phyloP scores from a whole-genome alignment of 2,113 vertebrate genomes.

The Peromyscus californicus region DNA sequence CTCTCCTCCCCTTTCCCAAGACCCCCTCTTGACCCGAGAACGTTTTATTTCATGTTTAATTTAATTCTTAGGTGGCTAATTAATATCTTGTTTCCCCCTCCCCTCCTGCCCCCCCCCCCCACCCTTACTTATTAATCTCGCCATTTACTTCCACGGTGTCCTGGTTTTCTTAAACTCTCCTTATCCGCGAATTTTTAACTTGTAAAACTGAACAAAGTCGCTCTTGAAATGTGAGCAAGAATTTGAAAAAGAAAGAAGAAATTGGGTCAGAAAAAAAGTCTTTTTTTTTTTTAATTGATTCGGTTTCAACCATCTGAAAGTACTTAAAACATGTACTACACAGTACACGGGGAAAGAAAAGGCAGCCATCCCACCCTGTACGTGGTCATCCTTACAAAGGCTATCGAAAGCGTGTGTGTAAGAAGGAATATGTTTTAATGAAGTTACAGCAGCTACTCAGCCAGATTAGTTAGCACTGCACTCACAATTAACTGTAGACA shows the following conservation, averaged over 20 bases:
- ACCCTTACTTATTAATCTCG: neutral
- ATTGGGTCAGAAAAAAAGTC: neutral
- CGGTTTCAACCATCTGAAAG: neutral
- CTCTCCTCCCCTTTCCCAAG: constrained; percentile 65
- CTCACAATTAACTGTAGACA: neutral
- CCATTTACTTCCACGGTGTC: neutral
- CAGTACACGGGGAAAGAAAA: neutral
- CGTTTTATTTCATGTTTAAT: neutral
- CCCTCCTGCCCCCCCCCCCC: neutral
- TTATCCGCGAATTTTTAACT: neutral
- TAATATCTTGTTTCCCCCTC: neutral
- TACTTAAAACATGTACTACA: neutral
- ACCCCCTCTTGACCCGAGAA: constrained; percentile 44
- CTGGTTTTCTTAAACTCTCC: constrained; percentile 22
- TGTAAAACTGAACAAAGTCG: constrained; percentile 17
- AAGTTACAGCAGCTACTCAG: neutral
- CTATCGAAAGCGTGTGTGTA: neutral
- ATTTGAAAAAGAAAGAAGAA: constrained; percentile 32
- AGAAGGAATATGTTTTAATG: neutral
- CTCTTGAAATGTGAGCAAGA: constrained; percentile 29
- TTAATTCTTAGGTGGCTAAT: constrained; percentile 43
- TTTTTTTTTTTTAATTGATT: neutral
- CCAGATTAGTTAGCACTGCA: neutral
- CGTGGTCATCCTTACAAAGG: neutral
- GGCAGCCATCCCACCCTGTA: neutral